Base-by-base conservation (phyloP, 2,797 vertebrate species). In the Coracias cyanogaster region DNA sequence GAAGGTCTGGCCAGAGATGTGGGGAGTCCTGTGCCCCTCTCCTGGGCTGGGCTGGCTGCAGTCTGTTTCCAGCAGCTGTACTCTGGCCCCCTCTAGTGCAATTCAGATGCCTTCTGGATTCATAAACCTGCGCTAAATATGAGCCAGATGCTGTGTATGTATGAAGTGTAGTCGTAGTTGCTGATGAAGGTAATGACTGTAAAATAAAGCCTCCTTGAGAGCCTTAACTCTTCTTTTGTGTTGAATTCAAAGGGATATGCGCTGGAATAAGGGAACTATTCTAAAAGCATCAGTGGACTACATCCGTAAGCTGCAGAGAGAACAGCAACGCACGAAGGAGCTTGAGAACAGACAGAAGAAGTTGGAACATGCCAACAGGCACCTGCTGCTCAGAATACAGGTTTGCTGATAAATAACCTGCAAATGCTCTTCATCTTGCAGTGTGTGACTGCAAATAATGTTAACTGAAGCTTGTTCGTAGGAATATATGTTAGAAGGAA, bases 241-340 rank as follows among this genome's bases (percentile, higher is more conserved):
- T 58, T 39, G 5, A 11, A 67, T 24, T 90, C 91, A 1, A 92
- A 99, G 99, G 95, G 99, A 99, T 96, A 99, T 99, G 99, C 99
- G 99, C 94, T 99, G 99, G 99, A 99, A 99, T 98, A 99, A 99
- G 98, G 99, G 99, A 76, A 99, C 99, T 90, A 99, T 99, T 98
- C 98, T 99, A 31, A 99, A 99, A 96, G 99, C 99, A 2, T 99
- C 99, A 0, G 99, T 99, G 93, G 99, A 99, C 97, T 99, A 99
- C 71, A 99, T 99, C 91, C 98, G 99, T 83, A 99, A 99, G 97
- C 97, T 99, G 51, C 99, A 99, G 76, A 90, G 99, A 93, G 99
- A 99, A 19, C 99, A 99, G 94, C 99, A 99, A 64, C 98, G 99
- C 65, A 98, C 99, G 1, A 99, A 99, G 96, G 99, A 99, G 95